A percentile compares a stretch with the other conserved stretches of the same genome.
Evolutionary conservation across 2,113 vertebrate species (phyloP).

Genomic region (Phaethornis superciliosus): DNA sequence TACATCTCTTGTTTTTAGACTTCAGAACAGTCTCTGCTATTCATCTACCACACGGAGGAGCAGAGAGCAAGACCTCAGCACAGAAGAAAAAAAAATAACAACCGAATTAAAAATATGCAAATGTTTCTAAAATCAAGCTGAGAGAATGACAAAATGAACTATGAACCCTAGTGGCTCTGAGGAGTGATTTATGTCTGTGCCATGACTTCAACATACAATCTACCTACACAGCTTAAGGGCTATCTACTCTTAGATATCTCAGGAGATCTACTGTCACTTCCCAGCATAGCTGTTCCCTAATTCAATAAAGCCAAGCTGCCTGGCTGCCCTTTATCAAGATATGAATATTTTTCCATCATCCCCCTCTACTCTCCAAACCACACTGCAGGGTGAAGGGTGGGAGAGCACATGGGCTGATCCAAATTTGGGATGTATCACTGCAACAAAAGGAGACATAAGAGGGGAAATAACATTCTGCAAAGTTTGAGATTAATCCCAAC

Average conservation of each 20-base stretch:
- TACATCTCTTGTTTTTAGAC: background rate
- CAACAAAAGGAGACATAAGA: background rate
- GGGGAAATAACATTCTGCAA: background rate
- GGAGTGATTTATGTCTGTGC: background rate
- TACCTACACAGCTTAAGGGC: background rate
- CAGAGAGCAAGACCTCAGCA: background rate
- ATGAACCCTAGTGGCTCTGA: background rate
- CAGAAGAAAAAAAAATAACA: background rate
- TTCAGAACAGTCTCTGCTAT: background rate
- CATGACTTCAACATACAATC: background rate
- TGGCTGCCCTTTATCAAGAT: background rate
- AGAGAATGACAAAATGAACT: background rate
- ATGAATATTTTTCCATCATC: background rate
- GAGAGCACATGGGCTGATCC: background rate
- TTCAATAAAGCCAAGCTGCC: background rate
- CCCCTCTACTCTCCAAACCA: background rate
- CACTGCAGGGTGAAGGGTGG: background rate
- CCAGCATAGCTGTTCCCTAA: background rate
- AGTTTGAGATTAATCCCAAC: background rate
- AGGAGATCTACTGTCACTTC: background rate
- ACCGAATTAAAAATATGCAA: background rate
- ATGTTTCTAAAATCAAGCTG: background rate
- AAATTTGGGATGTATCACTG: background rate
- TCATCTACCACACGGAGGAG: rapidly evolving
- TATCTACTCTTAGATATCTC: background rate